Percentiles rank a stretch among this genome's conserved stretches.
These are phyloP conservation scores for Holothuria glaberrima DNA, from an alignment of 35 echinoderm and acorn worm species.

Conservation along the genomic window DNA sequence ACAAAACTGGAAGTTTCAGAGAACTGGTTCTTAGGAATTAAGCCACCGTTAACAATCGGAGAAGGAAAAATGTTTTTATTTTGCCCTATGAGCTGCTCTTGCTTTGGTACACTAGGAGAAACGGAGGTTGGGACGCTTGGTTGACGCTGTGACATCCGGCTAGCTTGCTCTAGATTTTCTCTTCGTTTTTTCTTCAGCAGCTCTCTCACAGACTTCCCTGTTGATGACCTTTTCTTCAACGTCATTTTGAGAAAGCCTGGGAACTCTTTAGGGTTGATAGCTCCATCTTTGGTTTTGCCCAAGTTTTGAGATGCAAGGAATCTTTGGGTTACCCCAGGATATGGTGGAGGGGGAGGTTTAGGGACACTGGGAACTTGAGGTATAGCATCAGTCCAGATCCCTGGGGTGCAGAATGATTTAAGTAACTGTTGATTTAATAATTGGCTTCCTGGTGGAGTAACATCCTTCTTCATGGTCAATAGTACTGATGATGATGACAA, in stretches of 20 bases:
- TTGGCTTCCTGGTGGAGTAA: too few species aligned
- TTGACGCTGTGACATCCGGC: neutral
- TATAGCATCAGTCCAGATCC: neutral
- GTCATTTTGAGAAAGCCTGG: slow-evolving; percentile 35
- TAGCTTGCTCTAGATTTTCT: neutral
- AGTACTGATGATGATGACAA: too few species aligned
- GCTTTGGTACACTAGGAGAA: neutral
- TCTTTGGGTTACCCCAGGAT: neutral
- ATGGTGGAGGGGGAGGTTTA: slow-evolving; percentile 9
- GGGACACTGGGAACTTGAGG: neutral
- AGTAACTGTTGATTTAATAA: too few species aligned
- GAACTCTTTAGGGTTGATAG: neutral
- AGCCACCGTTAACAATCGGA: too few species aligned
- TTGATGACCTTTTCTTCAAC: slow-evolving; percentile 20
- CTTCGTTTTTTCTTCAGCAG: slow-evolving; percentile 21
- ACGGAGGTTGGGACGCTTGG: too few species aligned
- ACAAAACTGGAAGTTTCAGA: too few species aligned
- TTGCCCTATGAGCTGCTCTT: neutral
- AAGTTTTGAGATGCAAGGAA: slow-evolving; percentile 11
- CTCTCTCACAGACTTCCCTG: slow-evolving; percentile 33
- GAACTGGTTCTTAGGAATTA: neutral
- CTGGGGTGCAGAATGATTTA: too few species aligned
- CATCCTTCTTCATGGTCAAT: too few species aligned
- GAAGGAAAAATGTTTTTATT: too few species aligned
- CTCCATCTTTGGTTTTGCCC: neutral